Evolutionary conservation across 2,888 invertebrate species (phyloP), one percentile per base, ranked within the genome.

Genomic region (Epicampocera succincta): DNA sequence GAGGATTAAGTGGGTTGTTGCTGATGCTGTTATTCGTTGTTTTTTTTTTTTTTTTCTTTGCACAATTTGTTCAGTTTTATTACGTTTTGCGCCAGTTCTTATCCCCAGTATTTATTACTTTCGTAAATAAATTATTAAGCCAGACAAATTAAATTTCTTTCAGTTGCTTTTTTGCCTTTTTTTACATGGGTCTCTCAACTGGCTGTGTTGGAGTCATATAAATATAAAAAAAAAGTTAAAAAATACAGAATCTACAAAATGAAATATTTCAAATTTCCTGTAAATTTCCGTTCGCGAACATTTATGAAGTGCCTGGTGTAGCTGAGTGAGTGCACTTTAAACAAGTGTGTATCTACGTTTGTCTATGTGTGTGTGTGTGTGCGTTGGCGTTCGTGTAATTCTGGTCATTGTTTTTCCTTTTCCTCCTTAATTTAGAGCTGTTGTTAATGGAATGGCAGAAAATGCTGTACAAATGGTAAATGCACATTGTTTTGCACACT

Each of bases 91-190:
- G 15, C 8, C 21, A 54, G 38, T 73, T 46, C n/a, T 61, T 68
- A 44, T 54, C 29, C 12, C 63, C 46, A 44, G 46, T 46, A 77
- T 68, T 82, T 82, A 82, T 75, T 82, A 71, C 78, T 82, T 78
- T 78, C 71, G 69, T 75, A 71, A 82, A 78, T 82, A 75, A 78
- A 78, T 78, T 82, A 82, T 82, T 69, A 78, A 78, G 71, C 60
- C 82, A 82, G 82, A 82, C 82, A 82, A 78, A 82, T 82, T 78
- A 66, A 82, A 71, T 82, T 78, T 78, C 72, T 60, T 68, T 40
- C 2, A 3, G 21, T 50, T 52, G 15, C 48, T 50, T 52, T 25
- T 58, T 58, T 42, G 9, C 61, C n/a, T n/a, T n/a, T n/a, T n/a
- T n/a, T n/a, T n/a, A n/a, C n/a, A n/a, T 12, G 60, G 12, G 60